Evolutionary conservation across 1,140 invertebrate genomes (phyloP).

Genomic region (Anoplolepis gracilipes): DNA sequence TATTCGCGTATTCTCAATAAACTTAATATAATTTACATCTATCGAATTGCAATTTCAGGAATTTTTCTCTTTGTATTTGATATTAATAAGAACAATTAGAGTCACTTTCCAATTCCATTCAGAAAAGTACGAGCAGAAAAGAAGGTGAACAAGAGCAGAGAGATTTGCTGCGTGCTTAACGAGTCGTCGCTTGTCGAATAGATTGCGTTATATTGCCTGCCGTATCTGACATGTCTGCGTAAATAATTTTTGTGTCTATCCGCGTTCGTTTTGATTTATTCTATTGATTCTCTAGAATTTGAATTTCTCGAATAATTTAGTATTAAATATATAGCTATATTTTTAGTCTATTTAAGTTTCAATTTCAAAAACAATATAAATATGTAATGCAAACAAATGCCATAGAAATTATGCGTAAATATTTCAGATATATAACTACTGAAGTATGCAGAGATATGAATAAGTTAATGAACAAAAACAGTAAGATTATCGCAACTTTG

Average conservation of each 20-base stretch:
- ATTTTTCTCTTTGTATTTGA: slow-evolving; percentile 61
- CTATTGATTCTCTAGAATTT: neutral
- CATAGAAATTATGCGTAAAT: neutral
- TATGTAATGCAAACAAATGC: neutral
- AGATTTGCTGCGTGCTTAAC: slow-evolving; percentile 50
- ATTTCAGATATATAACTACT: neutral
- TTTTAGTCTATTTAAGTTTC: neutral
- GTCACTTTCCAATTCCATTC: neutral
- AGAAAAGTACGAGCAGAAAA: slow-evolving; percentile 42
- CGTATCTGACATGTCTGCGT: neutral
- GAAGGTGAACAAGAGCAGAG: neutral
- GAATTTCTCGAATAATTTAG: neutral
- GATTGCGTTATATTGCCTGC: slow-evolving; percentile 19
- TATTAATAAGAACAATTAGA: slow-evolving; percentile 54
- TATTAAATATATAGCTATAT: neutral
- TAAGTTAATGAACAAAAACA: neutral
- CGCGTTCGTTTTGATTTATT: neutral
- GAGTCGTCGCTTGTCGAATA: slow-evolving; percentile 62
- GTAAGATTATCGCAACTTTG: neutral
- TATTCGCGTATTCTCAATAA: neutral
- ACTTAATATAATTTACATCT: slow-evolving; percentile 37
- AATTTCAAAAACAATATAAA: neutral
- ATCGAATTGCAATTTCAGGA: slow-evolving; percentile 61
- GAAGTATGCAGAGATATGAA: neutral
- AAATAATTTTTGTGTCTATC: slow-evolving; percentile 5